Evolutionary conservation across 2,113 vertebrate genomes (phyloP), one percentile per base, ranked within the genome.

Genomic region (Tringa solitaria): DNA sequence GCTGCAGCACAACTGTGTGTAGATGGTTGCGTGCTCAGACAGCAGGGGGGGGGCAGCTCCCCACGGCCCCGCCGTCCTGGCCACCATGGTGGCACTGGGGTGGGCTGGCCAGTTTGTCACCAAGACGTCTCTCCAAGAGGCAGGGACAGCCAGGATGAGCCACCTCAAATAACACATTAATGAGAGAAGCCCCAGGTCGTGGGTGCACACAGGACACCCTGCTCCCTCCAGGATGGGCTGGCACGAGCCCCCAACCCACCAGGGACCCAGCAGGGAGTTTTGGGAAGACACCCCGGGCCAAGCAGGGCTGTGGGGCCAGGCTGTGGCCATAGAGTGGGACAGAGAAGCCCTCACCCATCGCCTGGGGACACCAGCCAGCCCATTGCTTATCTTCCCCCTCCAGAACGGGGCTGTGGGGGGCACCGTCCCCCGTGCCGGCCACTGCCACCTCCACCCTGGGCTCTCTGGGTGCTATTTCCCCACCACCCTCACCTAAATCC

Each of bases 241-340:
- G 5, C 1, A 2, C 39, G 39, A 61, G 45, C 15, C n/a, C n/a
- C 63, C 14, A 1, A 0, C 48, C n/a, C 8, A 0, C 4, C 8
- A 2, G 14, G 35, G 54, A 16, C 15, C 24, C 5, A 5, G 12
- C 1, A 17, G 1, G 30, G 56, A 27, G 12, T 2, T 21, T 46
- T 22, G 27, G 45, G 54, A 17, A 68, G 46, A 2, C 13, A 41
- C 7, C 23, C 28, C 19, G 1, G 21, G 46, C 35, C 30, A 8
- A 13, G 57, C 15, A 22, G 59, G 35, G 57, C 46, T 22, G 56
- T 3, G 3, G 39, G 18, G 15, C 41, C 43, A 7, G n/a, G 57
- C 50, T 9, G 50, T 1, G 3, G n/a, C 45, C 5, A 0, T 4
- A 3, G 11, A 2, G 2, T 4, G 8, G 45, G 54, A n/a, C 70